Base-by-base conservation (phyloP, 2,888 invertebrate genomes). In the Gortyna flavago region DNA sequence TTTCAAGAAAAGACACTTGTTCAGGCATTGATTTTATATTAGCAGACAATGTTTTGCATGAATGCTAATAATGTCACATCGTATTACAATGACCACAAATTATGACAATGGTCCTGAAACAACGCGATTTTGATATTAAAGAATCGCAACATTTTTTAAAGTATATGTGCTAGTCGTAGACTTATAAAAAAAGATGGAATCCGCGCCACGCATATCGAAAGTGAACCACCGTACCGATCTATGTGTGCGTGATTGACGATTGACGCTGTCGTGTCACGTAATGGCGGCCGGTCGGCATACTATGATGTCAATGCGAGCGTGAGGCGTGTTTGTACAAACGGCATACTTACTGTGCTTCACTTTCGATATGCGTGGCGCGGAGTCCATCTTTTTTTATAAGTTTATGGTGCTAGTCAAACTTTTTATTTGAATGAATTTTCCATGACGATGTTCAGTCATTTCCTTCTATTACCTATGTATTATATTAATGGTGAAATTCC, bases 371-470 rank as follows among this genome's bases (percentile, higher is more conserved):
- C n/a, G n/a, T n/a, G n/a, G n/a, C n/a, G n/a, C n/a, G n/a, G n/a
- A n/a, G n/a, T n/a, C n/a, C n/a, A n/a, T n/a, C n/a, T n/a, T n/a
- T n/a, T n/a, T n/a, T n/a, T n/a, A n/a, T n/a, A n/a, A n/a, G n/a
- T n/a, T n/a, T n/a, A n/a, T n/a, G n/a, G 68, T 71, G 29, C 78
- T 72, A 77, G 83, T 74, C 68, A 35, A 48, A 29, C 35, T 38
- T 71, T 68, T 76, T 41, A 51, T 76, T 85, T 72, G 66, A 70
- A 41, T 72, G 48, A 59, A 54, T 73, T 66, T 70, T 73, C 69
- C 69, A 81, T 76, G 85, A 81, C 83, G n/a, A 80, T 72, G 72
- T 70, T 74, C 29, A 62, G 85, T 85, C 71, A 81, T 79, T 71
- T 59, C 61, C 67, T 59, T 84, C 44, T 82, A 59, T 67, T 69